Percentiles rank a stretch among this genome's conserved stretches.
Conservation (phyloP, 2,113 vertebrate species). For the Otus sunia region DNA sequence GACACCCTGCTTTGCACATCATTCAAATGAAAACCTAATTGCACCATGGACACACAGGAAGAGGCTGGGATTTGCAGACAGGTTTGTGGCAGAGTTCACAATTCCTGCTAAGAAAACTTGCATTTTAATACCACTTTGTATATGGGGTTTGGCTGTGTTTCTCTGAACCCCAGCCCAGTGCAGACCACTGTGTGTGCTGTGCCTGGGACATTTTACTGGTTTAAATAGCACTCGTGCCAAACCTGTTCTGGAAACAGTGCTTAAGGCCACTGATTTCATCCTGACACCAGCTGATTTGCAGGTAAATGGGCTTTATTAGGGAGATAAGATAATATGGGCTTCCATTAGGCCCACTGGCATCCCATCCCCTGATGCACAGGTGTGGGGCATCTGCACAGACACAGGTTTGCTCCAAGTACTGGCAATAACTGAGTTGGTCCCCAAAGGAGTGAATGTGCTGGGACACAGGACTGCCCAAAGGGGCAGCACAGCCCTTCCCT, state of each 20-base stretch:
- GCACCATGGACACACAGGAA: background rate
- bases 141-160: background rate
- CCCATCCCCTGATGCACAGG: background rate
- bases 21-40: background rate
- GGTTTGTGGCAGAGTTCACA: background rate
- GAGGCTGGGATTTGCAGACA: background rate
- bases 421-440: background rate
- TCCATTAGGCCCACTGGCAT: background rate
- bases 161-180: background rate
- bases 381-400: background rate
- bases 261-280: background rate
- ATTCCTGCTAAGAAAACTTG: background rate
- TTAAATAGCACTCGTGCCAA: background rate
- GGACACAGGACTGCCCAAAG: fast-evolving
- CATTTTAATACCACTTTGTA: background rate
- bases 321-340: background rate
- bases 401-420: background rate
- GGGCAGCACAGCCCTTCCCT: background rate
- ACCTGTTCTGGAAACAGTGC: background rate
- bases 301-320: background rate
- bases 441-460: background rate
- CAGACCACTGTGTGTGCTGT: background rate
- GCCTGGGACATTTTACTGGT: background rate
- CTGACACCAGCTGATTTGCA: background rate
- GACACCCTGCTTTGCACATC: background rate